Evolutionary conservation across 2,797 vertebrate species (phyloP), one percentile per base, ranked within the genome.

Genomic region (Sebastes baramenuke): DNA sequence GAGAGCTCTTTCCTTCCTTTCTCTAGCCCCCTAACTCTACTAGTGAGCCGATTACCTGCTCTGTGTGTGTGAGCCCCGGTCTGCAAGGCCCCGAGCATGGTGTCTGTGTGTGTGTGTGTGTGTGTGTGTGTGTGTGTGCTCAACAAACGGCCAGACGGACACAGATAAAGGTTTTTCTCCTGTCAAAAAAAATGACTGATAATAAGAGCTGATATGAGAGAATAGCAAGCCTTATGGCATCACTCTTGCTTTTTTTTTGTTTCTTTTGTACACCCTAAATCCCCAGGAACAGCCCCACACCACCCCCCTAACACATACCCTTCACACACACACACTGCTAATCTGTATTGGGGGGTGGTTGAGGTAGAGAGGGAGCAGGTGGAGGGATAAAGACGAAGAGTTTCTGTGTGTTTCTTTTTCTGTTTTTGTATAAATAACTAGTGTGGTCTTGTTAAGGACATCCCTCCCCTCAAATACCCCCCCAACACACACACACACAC

Each of bases 1-100:
- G 83, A 90, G 89, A 93, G 85, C 83, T 79, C 84, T 88, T 89
- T 87, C 70, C 84, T 83, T 78, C 85, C 83, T 88, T 85, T 86
- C 85, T 87, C 66, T 81, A 85, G 81, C 80, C 84, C 81, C 75
- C 72, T 83, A 88, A 88, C 90, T 89, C 84, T 75, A 24, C 80
- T 75, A 80, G 89, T 92, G 93, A 93, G 90, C 91, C 83, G 93
- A 94, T 95, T 94, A 95, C 94, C 92, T 95, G 89, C 88, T 93
- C 72, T 85, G 89, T 92, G 86, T 88, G 87, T 83, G 89, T 81
- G 80, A 79, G 80, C 79, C 58, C 30, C 25, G 34, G 79, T 55
- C 59, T 25, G 2, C 49, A 58, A 79, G 73, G 76, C 67, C 75
- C 24, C 14, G n/a, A 82, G 79, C 66, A 24, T 52, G 69, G 72